Percentiles rank a stretch among this genome's conserved stretches.
Conservation (phyloP, 2,888 invertebrate genomes). For the Eupithecia insigniata region DNA sequence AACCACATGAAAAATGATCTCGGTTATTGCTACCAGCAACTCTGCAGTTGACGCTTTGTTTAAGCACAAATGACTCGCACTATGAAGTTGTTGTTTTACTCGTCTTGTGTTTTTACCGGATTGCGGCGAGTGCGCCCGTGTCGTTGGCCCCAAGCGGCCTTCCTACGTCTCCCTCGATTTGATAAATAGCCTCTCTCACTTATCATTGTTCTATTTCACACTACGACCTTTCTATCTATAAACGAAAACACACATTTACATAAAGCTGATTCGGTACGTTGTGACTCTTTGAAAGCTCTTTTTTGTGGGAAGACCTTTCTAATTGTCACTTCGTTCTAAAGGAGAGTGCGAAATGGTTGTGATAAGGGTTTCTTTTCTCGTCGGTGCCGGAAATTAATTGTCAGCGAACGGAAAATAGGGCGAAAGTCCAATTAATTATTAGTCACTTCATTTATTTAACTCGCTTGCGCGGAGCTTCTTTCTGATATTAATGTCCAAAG, state of each 20-base stretch:
- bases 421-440: conserved; percentile 84
- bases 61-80: conserved; percentile 82
- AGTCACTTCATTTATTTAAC: conserved; percentile 84
- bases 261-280: conserved; percentile 42
- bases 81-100: conserved; percentile 75
- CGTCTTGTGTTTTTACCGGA: conserved; percentile 72
- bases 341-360: conserved; percentile 74
- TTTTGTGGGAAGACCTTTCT: conserved; percentile 60
- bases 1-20: conserved; percentile 84
- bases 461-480: conserved; percentile 73
- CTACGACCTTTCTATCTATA: conserved; percentile 30
- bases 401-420: conserved; percentile 84
- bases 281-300: conserved; percentile 45
- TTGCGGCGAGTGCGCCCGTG: conserved; percentile 46
- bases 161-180: conserved; percentile 53
- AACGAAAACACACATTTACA: conserved; percentile 46
- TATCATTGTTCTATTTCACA: conserved; percentile 50
- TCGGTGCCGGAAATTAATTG: conserved; percentile 82
- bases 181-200: conserved; percentile 66
- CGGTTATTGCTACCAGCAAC: conserved; percentile 80
- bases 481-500: conserved; percentile 76
- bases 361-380: conserved; percentile 83
- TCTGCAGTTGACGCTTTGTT: conserved; percentile 84
- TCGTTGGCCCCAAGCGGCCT: conserved; percentile 44
- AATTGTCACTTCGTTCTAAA: conserved; percentile 73